Evolutionary conservation across 2,113 vertebrate species (phyloP).

Genomic region (Polypterus senegalus): DNA sequence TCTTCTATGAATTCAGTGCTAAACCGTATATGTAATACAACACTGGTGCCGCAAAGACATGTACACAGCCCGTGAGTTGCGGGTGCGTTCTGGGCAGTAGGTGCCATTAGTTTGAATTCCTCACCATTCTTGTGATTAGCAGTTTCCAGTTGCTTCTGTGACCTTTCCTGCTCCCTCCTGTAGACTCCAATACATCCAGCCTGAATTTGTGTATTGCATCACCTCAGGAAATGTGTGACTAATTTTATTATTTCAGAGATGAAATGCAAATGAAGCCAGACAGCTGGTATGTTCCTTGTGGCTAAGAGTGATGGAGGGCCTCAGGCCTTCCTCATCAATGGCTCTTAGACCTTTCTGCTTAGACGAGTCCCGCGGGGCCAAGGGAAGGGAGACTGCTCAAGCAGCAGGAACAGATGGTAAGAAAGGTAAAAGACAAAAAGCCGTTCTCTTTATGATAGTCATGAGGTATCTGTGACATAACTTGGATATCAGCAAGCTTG

Average conservation of each 20-base stretch:
- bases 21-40: no score
- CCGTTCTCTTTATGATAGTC: no score
- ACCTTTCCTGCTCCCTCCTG: slow-evolving; percentile 55
- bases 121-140: slow-evolving; percentile 25
- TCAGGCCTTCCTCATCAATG: slow-evolving; percentile 67
- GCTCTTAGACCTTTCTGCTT: slow-evolving; percentile 56
- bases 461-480: no score
- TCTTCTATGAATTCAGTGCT: no score
- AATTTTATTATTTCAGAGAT: slow-evolving; percentile 93
- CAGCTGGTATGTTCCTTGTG: slow-evolving; percentile 80
- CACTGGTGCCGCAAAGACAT: no score
- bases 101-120: slow-evolving; percentile 10
- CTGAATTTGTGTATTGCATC: slow-evolving; percentile 64
- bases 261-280: slow-evolving; percentile 92
- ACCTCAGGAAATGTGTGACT: slow-evolving; percentile 95
- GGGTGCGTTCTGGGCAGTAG: background rate
- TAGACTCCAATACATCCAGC: slow-evolving; percentile 56
- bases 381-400: slow-evolving; percentile 43
- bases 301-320: slow-evolving; percentile 76
- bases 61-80: no score
- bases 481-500: no score
- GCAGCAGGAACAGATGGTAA: slow-evolving; percentile 75
- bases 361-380: slow-evolving; percentile 64
- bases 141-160: slow-evolving; percentile 32
- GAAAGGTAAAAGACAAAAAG: slow-evolving; percentile 29